Percentiles rank a stretch among this genome's conserved stretches.
Evolutionary conservation across 1,140 invertebrate species (phyloP).

Genomic region (Agrypnia vestita): DNA sequence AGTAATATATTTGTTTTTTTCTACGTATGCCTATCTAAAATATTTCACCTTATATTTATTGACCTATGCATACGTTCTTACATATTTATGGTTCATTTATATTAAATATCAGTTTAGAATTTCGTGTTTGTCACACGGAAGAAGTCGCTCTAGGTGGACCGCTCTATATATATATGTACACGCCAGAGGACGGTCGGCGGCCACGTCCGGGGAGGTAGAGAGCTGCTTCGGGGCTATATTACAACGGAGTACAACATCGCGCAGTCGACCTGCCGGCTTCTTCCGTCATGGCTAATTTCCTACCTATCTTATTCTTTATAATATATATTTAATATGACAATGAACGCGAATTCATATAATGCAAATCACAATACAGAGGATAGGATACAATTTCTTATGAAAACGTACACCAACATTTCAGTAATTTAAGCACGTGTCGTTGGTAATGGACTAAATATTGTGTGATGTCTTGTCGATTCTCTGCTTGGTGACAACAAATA

Average conservation of each 20-base stretch:
- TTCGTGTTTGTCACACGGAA: constrained; percentile 59
- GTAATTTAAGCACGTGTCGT: constrained; percentile 7
- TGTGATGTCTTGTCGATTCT: too few species aligned
- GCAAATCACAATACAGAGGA: constrained; percentile 55
- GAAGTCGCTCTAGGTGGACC: constrained; percentile 36
- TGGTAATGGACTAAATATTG: not conserved
- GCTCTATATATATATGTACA: too few species aligned
- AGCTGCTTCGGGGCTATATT: not conserved
- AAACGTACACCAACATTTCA: constrained; percentile 27
- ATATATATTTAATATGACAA: constrained; percentile 57
- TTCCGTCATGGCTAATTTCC: constrained; percentile 51
- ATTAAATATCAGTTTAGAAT: constrained; percentile 62
- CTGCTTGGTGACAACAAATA: too few species aligned
- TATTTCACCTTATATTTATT: constrained; percentile 56
- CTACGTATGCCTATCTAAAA: constrained; percentile 58
- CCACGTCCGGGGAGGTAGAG: too few species aligned
- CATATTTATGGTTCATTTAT: constrained; percentile 56
- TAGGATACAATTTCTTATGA: constrained; percentile 37
- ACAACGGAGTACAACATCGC: not conserved
- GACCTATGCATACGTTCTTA: constrained; percentile 44
- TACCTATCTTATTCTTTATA: constrained; percentile 53
- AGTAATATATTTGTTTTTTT: constrained; percentile 59
- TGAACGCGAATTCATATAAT: constrained; percentile 60
- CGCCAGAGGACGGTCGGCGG: too few species aligned
- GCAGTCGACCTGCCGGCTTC: constrained; percentile 35